Base-by-base conservation (phyloP, 2,888 invertebrate genomes). In the Eristalis intricaria region DNA sequence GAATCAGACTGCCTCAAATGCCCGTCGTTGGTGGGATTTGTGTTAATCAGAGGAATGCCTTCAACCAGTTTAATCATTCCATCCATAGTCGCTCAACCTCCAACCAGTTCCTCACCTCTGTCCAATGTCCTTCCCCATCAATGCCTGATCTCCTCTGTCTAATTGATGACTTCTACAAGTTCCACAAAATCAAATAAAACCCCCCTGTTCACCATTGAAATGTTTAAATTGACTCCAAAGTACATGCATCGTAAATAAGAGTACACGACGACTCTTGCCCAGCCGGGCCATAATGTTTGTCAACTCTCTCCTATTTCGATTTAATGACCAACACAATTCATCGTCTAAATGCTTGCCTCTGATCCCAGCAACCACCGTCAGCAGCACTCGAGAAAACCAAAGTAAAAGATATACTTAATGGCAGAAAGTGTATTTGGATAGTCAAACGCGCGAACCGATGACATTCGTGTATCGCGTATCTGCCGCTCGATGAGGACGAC, bases 191-290 rank as follows among this genome's bases (percentile, higher is more conserved):
- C 50, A 50, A 19, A 50, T 50, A 50, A 50, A 38, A 50, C n/a
- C n/a, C 5, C n/a, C 40, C 0, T 8, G 0, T 7, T 7, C 50
- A 0, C n/a, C 50, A 35, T 35, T 70, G 11, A 22, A 69, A 58
- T 70, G 70, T 70, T 26, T 26, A 40, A 64, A 29, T 11, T 40
- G 26, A 50, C 66, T 71, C 32, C 32, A 4, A 58, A 15, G 65
- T 65, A 58, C 65, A 56, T 65, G 60, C 71, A 79, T 79, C 79
- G 61, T 79, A 73, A 79, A 79, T 43, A 61, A 73, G 71, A 43
- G 66, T 32, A 79, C 66, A 66, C 32, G 32, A 8, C 32, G 32
- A 19, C 73, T 66, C 32, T 60, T 40, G 40, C 63, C 70, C n/a
- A n/a, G 70, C 40, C 40, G 26, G 26, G 13, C 60, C 26, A 60